These are phyloP conservation scores for Dallia pectoralis DNA, from an alignment of 2,797 vertebrate species.

Conservation along the genomic window DNA sequence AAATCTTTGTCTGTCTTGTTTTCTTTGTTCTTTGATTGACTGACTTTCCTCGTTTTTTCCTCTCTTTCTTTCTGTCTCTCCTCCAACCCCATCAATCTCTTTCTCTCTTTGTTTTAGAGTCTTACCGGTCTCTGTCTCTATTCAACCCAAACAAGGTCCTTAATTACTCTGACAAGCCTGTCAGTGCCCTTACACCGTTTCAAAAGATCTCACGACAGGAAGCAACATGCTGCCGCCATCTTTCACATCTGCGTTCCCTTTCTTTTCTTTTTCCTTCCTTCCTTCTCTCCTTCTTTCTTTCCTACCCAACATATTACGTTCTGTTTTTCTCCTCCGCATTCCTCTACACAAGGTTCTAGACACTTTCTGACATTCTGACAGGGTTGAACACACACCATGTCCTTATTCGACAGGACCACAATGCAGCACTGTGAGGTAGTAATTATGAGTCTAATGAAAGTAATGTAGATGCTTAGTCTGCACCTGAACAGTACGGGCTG, in stretches of 20 bases:
- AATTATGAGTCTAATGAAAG: not conserved
- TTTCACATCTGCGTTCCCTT: not conserved
- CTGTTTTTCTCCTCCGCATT: not conserved
- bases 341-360: not conserved
- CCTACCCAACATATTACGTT: not conserved
- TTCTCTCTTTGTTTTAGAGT: slow-evolving; percentile 37
- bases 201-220: not conserved
- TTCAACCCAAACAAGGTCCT: slow-evolving; percentile 23
- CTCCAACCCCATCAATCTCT: slow-evolving; percentile 22
- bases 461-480: not conserved
- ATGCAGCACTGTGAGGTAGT: not conserved
- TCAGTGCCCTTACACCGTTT: not conserved
- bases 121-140: slow-evolving; percentile 32
- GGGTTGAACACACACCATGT: not conserved
- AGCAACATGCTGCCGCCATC: not conserved
- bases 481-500: not conserved
- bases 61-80: slow-evolving; percentile 14
- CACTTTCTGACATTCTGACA: not conserved
- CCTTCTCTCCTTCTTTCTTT: not conserved
- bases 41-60: too few relatives aligned
- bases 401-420: not conserved
- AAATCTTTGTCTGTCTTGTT: too few relatives aligned
- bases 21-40: too few relatives aligned
- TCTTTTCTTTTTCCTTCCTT: not conserved
- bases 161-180: slow-evolving; percentile 12